Evolutionary conservation across 2,113 vertebrate species (phyloP).

Genomic region (Triplophysa siluroides): DNA sequence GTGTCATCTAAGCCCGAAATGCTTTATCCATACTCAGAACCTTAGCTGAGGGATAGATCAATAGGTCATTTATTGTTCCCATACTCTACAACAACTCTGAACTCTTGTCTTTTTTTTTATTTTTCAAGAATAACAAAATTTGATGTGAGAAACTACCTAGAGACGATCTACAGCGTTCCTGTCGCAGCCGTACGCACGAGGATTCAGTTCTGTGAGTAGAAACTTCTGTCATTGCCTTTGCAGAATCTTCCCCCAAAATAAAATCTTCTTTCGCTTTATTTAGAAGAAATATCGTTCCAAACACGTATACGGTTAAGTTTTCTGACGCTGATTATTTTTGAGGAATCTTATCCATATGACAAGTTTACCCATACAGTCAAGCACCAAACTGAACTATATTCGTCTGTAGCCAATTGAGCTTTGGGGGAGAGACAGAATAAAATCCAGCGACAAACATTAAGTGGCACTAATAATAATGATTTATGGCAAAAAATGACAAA

Average conservation of each 20-base stretch:
- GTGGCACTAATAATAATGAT: too few relatives aligned
- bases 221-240: neutral
- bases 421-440: too few relatives aligned
- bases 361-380: too few relatives aligned
- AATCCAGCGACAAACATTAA: too few relatives aligned
- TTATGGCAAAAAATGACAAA: too few relatives aligned
- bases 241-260: neutral
- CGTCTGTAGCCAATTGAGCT: too few relatives aligned
- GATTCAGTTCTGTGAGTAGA: slow-evolving; percentile 88
- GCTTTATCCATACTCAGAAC: neutral
- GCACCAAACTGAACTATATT: too few relatives aligned
- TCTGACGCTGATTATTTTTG: too few relatives aligned
- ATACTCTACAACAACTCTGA: slow-evolving; percentile 30
- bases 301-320: too few relatives aligned
- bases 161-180: slow-evolving; percentile 87
- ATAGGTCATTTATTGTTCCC: slow-evolving; percentile 18
- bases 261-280: too few relatives aligned
- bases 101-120: slow-evolving; percentile 1
- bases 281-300: too few relatives aligned
- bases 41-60: slow-evolving; percentile 3
- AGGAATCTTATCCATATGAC: too few relatives aligned
- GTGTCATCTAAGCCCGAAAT: neutral
- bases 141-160: slow-evolving; percentile 90
- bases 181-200: slow-evolving; percentile 87
- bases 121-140: slow-evolving; percentile 88